phyloP scores from a whole-genome alignment of 2,113 vertebrate species.

The Rafetus swinhoei region DNA sequence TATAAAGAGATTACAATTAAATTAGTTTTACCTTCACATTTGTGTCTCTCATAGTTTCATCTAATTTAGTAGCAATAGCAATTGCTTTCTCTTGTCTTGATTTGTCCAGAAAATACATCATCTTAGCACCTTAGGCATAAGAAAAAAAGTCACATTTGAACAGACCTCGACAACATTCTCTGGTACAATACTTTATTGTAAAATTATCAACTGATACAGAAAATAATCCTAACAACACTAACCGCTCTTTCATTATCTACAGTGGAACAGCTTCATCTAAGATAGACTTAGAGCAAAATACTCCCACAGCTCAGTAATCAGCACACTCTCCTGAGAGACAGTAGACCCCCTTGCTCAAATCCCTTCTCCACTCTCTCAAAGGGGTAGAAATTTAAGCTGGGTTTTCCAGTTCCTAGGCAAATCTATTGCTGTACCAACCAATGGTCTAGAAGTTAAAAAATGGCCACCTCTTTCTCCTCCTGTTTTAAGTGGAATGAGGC shows the following conservation, averaged over 20 bases:
- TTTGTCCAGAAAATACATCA: slow-evolving; percentile 87
- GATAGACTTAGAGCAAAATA: too few relatives aligned
- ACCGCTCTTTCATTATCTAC: too few relatives aligned
- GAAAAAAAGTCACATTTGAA: slow-evolving; percentile 19
- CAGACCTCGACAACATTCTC: neutral
- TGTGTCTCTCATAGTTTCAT: slow-evolving; percentile 81
- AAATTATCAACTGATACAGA: fast-evolving
- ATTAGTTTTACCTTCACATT: slow-evolving; percentile 81
- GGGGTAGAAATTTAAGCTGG: neutral
- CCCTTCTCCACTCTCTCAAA: neutral
- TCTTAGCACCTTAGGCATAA: slow-evolving; percentile 82
- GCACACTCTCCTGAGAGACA: neutral
- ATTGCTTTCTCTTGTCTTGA: slow-evolving; percentile 86
- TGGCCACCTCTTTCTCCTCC: neutral
- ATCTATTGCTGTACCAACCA: neutral
- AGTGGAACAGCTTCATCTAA: too few relatives aligned
- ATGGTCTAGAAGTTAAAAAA: neutral
- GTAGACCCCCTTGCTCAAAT: neutral
- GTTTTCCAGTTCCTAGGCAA: neutral
- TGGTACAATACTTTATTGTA: fast-evolving
- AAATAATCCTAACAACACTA: neutral
- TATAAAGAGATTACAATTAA: neutral
- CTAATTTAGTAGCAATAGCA: slow-evolving; percentile 80
- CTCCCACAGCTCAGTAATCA: too few relatives aligned
- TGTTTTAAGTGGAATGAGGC: neutral